phyloP scores from a whole-genome alignment of 2,888 invertebrate genomes.

The Drosophila rubida region DNA sequence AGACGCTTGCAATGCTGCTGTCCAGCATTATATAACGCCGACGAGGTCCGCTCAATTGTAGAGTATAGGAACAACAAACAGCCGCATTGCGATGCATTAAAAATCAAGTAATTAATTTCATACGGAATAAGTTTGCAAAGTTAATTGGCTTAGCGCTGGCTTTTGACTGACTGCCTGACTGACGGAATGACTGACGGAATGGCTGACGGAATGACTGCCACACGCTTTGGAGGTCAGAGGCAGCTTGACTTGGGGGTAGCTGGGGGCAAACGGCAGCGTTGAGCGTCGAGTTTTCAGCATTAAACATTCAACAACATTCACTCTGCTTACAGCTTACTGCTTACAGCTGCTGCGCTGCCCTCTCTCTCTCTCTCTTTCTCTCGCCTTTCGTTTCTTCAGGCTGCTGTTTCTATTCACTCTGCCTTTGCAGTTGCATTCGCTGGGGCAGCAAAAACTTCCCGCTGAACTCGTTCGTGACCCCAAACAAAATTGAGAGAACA shows the following conservation, averaged over 20 bases:
- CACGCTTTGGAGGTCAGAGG: not conserved
- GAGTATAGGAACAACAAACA: slow-evolving; percentile 11
- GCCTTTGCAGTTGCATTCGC: slow-evolving; percentile 46
- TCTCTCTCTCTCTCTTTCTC: no score
- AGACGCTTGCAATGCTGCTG: no score
- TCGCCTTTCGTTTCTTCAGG: not conserved
- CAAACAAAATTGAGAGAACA: no score
- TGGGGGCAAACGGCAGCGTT: not conserved
- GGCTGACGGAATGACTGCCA: slow-evolving; percentile 12
- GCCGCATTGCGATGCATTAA: slow-evolving; percentile 42
- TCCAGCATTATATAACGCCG: no score
- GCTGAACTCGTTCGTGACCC: slow-evolving; percentile 51
- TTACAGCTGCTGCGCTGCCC: not conserved
- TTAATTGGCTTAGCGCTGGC: slow-evolving; percentile 72
- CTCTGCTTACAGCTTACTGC: slow-evolving; percentile 14
- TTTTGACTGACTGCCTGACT: slow-evolving; percentile 50
- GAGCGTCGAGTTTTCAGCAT: slow-evolving; percentile 48
- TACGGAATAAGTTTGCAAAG: slow-evolving; percentile 74
- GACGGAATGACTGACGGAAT: slow-evolving; percentile 11
- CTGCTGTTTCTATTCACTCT: slow-evolving; percentile 39
- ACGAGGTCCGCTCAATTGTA: no score
- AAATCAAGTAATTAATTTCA: slow-evolving; percentile 74
- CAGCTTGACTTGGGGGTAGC: not conserved
- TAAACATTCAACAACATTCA: slow-evolving; percentile 59
- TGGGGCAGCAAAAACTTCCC: not conserved